Evolutionary conservation across 92 coral and sea anemone species (phyloP).

Genomic region (Phenganax marumi): DNA sequence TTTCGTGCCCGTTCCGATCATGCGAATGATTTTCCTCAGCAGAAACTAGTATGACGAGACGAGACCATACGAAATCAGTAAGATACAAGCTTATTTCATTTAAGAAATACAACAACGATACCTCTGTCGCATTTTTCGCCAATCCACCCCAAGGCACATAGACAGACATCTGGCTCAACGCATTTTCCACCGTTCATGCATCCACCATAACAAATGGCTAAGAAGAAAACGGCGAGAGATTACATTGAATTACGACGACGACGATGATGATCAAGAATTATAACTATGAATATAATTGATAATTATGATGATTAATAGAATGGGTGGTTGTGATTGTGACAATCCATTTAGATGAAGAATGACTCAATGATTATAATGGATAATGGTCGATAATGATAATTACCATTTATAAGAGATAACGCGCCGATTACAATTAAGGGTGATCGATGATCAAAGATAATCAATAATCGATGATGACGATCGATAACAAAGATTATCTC

Average conservation of each 20-base stretch:
- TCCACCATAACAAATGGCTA: slow-evolving; percentile 66
- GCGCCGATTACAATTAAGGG: too few species aligned
- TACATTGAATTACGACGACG: neutral
- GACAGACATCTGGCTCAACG: slow-evolving; percentile 49
- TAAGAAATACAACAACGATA: slow-evolving; percentile 10
- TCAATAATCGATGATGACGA: neutral
- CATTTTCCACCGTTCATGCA: slow-evolving; percentile 69
- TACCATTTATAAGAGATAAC: neutral
- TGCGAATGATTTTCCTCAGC: too few species aligned
- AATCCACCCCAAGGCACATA: slow-evolving; percentile 49
- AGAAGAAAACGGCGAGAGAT: neutral
- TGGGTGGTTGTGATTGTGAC: neutral
- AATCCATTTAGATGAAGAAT: too few species aligned
- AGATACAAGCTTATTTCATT: neutral
- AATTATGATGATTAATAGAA: neutral
- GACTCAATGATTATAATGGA: too few species aligned
- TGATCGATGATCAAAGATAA: neutral
- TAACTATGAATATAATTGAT: neutral
- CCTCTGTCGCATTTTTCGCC: slow-evolving; percentile 42
- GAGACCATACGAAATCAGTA: too few species aligned
- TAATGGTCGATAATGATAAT: neutral
- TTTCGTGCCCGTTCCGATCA: too few species aligned
- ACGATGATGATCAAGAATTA: neutral
- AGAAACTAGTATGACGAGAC: too few species aligned
- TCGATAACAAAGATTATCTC: neutral